Evolutionary conservation across 1,140 invertebrate species (phyloP).

Genomic region (Drosophila eugracilis): DNA sequence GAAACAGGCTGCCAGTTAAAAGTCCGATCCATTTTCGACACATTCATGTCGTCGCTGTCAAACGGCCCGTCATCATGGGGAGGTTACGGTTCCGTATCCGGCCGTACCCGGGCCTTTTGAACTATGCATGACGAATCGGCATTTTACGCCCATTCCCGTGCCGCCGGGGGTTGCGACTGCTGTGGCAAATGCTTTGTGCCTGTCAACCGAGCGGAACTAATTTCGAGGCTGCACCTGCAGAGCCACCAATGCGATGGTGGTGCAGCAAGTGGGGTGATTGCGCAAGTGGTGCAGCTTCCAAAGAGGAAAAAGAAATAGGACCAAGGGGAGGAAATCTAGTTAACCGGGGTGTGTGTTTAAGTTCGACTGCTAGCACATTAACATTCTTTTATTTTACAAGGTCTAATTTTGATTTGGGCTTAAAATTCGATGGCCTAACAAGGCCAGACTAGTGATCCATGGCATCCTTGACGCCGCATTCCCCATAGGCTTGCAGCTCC

Average conservation of each 20-base stretch:
- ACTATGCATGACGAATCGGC: constrained; percentile 82
- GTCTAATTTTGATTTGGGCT: constrained; percentile 83
- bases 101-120: constrained; percentile 51
- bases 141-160: constrained; percentile 77
- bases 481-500: constrained; percentile 82
- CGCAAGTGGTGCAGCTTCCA: constrained; percentile 44
- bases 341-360: constrained; percentile 1
- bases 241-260: constrained; percentile 40
- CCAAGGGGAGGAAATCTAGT: constrained; percentile 2
- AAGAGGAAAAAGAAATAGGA: no score
- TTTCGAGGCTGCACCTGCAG: constrained; percentile 81
- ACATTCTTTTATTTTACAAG: constrained; percentile 81
- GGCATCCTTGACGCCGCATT: constrained; percentile 73
- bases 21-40: constrained; percentile 26
- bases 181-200: constrained; percentile 63
- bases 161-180: constrained; percentile 49
- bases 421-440: constrained; percentile 50
- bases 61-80: constrained; percentile 36
- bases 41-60: constrained; percentile 58
- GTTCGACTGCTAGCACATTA: constrained; percentile 68
- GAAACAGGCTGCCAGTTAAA: neutral
- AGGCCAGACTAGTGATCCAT: constrained; percentile 61
- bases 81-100: constrained; percentile 28
- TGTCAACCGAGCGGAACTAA: constrained; percentile 82
- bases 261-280: constrained; percentile 41